These are phyloP conservation scores for Oplegnathus fasciatus DNA, from an alignment of 2,113 vertebrate species.

Conservation along the genomic window DNA sequence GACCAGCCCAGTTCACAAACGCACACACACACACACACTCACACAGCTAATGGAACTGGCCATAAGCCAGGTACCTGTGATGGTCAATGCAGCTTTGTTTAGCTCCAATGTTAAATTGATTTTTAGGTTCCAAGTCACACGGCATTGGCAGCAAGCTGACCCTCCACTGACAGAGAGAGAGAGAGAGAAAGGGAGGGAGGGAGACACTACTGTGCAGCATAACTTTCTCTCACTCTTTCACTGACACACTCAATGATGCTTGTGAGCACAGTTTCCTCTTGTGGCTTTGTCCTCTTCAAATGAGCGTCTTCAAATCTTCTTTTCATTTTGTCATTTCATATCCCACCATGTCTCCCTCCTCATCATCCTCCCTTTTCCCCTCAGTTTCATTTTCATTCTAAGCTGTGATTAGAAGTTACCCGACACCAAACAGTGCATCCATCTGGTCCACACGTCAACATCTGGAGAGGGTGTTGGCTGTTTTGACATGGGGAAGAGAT, in stretches of 20 bases:
- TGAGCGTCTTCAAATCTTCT: slow-evolving; percentile 22
- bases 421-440: slow-evolving; percentile 64
- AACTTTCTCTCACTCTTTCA: not conserved
- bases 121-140: slow-evolving; percentile 55
- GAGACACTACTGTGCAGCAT: not conserved
- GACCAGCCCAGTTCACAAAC: slow-evolving; percentile 19
- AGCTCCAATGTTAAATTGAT: slow-evolving; percentile 59
- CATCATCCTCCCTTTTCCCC: slow-evolving; percentile 4
- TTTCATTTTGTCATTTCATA: slow-evolving; percentile 18
- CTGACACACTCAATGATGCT: not conserved
- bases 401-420: slow-evolving; percentile 65
- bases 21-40: slow-evolving; percentile 25
- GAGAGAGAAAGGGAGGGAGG: not conserved
- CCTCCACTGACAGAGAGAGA: slow-evolving; percentile 7
- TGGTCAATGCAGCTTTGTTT: slow-evolving; percentile 65
- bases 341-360: slow-evolving; percentile 3
- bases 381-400: slow-evolving; percentile 25
- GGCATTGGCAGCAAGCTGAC: slow-evolving; percentile 31
- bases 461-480: slow-evolving; percentile 63
- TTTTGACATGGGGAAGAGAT: slow-evolving; percentile 51
- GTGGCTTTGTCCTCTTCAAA: slow-evolving; percentile 25
- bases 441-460: slow-evolving; percentile 72
- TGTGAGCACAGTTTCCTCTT: not conserved
- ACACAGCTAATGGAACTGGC: slow-evolving; percentile 54
- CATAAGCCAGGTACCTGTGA: slow-evolving; percentile 42